Percentiles rank a stretch among this genome's conserved stretches.
Evolutionary conservation across 30 jellyfish, hydroid and myxozoan genomes (phyloP).

Genomic region (Mastigias papua): DNA sequence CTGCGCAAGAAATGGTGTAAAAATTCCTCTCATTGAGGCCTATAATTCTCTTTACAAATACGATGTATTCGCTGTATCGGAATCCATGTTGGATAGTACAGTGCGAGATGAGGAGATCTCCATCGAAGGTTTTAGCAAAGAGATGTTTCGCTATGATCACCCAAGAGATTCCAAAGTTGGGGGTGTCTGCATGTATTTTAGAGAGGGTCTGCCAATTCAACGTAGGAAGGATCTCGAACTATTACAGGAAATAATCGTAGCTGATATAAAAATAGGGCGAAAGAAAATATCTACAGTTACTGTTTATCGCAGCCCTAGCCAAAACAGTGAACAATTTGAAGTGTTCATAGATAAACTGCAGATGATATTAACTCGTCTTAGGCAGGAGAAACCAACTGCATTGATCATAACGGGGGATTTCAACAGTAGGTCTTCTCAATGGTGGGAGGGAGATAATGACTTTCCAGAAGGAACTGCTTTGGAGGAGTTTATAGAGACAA

Average conservation of each 20-base stretch:
- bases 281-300: constrained; percentile 10
- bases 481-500: constrained; percentile 64
- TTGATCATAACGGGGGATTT: constrained; percentile 26
- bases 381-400: background rate
- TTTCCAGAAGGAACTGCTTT: constrained; percentile 56
- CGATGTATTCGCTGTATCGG: constrained; percentile 10
- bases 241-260: constrained; percentile 40
- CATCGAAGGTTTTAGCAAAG: constrained; percentile 10
- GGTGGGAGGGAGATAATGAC: constrained; percentile 53
- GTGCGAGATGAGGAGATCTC: background rate
- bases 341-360: constrained; percentile 7
- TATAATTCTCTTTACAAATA: constrained; percentile 1
- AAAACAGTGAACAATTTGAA: constrained; percentile 30
- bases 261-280: constrained; percentile 12
- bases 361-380: background rate
- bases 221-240: constrained; percentile 35
- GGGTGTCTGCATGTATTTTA: constrained; percentile 44
- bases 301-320: constrained; percentile 47
- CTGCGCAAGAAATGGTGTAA: constrained; percentile 17
- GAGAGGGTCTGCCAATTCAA: constrained; percentile 52
- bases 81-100: background rate
- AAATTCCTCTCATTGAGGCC: constrained; percentile 24
- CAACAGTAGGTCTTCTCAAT: constrained; percentile 59
- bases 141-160: constrained; percentile 37
- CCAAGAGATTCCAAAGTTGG: constrained; percentile 51